Conservation (phyloP, 2,888 invertebrate species). For the Dolichomitus sp. region DNA sequence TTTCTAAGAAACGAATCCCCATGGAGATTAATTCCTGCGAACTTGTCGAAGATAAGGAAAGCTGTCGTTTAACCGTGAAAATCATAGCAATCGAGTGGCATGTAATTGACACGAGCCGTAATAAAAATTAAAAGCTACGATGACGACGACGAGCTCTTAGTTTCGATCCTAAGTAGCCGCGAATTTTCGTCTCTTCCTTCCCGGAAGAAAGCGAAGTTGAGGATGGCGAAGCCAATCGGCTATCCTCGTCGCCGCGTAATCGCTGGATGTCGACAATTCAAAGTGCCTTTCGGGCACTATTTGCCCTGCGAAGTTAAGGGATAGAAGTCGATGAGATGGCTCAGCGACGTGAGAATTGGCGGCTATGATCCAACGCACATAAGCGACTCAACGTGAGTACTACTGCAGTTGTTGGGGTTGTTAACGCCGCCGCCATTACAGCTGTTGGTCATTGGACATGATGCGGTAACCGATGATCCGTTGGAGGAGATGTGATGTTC, state of each 20-base stretch:
- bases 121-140: conserved; percentile 73
- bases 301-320: conserved; percentile 76
- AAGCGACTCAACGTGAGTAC: conserved; percentile 82
- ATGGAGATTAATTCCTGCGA: background rate
- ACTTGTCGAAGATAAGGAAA: conserved; percentile 25
- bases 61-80: conserved; percentile 33
- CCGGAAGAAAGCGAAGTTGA: background rate
- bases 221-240: background rate
- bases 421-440: conserved; percentile 71
- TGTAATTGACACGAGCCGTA: conserved; percentile 83
- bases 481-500: conserved; percentile 69
- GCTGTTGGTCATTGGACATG: conserved; percentile 67
- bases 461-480: conserved; percentile 65
- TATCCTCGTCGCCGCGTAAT: background rate
- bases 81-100: conserved; percentile 72
- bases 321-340: conserved; percentile 85
- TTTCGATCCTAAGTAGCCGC: background rate
- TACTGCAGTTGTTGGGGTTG: conserved; percentile 73
- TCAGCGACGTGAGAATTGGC: conserved; percentile 83
- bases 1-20: background rate
- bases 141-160: conserved; percentile 21
- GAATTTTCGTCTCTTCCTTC: background rate
- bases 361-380: conserved; percentile 86
- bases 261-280: conserved; percentile 4
- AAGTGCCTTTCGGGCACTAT: background rate